Evolutionary conservation across 2,888 invertebrate species (phyloP).

Genomic region (Flexamia atlantica): DNA sequence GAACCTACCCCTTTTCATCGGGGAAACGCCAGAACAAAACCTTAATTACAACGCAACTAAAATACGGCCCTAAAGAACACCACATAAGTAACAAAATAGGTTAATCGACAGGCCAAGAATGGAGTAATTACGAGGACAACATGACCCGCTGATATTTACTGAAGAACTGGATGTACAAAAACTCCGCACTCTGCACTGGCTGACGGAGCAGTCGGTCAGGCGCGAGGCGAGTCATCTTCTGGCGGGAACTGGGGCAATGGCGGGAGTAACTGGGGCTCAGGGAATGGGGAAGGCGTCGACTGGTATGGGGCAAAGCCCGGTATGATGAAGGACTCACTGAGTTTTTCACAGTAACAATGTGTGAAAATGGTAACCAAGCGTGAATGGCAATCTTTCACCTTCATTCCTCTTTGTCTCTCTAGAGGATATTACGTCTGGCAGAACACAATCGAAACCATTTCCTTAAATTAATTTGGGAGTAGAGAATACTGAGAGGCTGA

Average conservation of each 20-base stretch:
- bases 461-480: too few relatives aligned
- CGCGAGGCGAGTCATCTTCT: background rate
- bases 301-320: background rate
- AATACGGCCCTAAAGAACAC: background rate
- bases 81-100: background rate
- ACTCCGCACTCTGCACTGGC: background rate
- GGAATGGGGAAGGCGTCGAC: background rate
- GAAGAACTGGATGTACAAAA: background rate
- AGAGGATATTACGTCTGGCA: too few relatives aligned
- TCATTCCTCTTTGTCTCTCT: too few relatives aligned
- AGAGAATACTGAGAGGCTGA: too few relatives aligned
- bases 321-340: too few relatives aligned
- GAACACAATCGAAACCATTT: too few relatives aligned
- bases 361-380: too few relatives aligned
- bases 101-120: background rate
- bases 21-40: too few relatives aligned
- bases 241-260: constrained; percentile 12
- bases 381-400: too few relatives aligned
- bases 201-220: background rate
- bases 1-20: background rate
- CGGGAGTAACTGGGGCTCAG: background rate
- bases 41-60: background rate
- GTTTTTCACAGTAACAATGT: too few relatives aligned
- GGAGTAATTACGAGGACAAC: background rate
- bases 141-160: background rate